Conservation (phyloP, 1,140 invertebrate genomes). For the Venturia canescens region DNA sequence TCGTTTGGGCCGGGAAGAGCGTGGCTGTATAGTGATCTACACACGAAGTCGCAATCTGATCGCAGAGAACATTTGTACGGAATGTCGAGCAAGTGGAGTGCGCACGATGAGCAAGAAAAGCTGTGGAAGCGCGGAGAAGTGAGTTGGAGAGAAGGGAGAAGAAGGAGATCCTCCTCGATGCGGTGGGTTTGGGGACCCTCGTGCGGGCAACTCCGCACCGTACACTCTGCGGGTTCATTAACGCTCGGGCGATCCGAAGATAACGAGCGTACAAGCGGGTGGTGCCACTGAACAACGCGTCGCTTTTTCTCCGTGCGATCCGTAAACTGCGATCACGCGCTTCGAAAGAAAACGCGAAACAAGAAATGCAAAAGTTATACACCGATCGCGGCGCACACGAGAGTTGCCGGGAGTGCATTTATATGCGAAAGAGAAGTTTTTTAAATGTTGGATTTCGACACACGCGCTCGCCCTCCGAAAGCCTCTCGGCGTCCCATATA, state of each 20-base stretch:
- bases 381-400: neutral
- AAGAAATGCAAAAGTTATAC: constrained; percentile 17
- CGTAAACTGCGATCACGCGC: constrained; percentile 33
- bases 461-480: neutral
- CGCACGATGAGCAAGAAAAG: constrained; percentile 45
- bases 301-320: constrained; percentile 3
- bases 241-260: constrained; percentile 64
- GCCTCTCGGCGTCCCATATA: neutral
- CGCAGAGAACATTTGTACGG: constrained; percentile 65
- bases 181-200: constrained; percentile 36
- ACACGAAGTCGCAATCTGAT: constrained; percentile 62
- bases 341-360: neutral
- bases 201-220: neutral
- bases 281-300: constrained; percentile 55
- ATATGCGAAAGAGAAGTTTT: neutral
- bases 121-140: constrained; percentile 28
- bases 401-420: neutral
- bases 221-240: constrained; percentile 63
- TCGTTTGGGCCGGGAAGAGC: constrained; percentile 18
- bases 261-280: constrained; percentile 61
- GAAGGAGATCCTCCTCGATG: neutral
- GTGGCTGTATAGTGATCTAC: neutral
- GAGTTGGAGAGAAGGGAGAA: neutral
- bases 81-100: constrained; percentile 67
- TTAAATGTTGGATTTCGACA: neutral